These are phyloP conservation scores for Philypnodon macrostomus DNA, from an alignment of 2,797 vertebrate genomes.

Conservation along the genomic window DNA sequence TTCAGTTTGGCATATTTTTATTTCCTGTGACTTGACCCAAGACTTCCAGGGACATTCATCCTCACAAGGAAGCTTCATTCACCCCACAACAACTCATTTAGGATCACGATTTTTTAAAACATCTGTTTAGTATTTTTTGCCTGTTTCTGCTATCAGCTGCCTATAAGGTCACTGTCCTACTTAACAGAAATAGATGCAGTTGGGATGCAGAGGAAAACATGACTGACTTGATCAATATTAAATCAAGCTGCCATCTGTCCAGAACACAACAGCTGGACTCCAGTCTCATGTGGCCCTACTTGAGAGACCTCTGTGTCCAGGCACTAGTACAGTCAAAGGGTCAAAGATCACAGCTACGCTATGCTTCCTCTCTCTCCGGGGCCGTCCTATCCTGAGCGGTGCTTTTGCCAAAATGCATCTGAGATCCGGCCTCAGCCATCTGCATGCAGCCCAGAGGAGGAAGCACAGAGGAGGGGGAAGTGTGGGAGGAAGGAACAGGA, in stretches of 20 bases:
- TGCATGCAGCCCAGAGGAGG: constrained; percentile 69
- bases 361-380: constrained; percentile 61
- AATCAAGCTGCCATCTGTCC: constrained; percentile 42
- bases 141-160: too few relatives aligned
- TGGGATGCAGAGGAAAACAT: constrained; percentile 12
- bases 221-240: constrained; percentile 34
- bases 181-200: constrained; percentile 10
- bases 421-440: constrained; percentile 71
- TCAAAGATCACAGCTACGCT: constrained; percentile 61
- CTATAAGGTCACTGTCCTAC: too few relatives aligned
- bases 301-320: constrained; percentile 30
- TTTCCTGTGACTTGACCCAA: too few relatives aligned
- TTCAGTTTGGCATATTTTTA: too few relatives aligned
- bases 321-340: constrained; percentile 44
- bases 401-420: constrained; percentile 65
- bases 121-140: too few relatives aligned
- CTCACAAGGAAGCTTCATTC: too few relatives aligned
- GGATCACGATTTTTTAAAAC: too few relatives aligned
- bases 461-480: too few relatives aligned
- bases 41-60: too few relatives aligned
- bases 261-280: constrained; percentile 41
- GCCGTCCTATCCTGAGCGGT: constrained; percentile 40
- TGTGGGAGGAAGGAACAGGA: constrained; percentile 40
- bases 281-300: constrained; percentile 37
- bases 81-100: too few relatives aligned